These are phyloP conservation scores for Epistrophella euchroma DNA, from an alignment of 2,888 invertebrate genomes.

Conservation along the genomic window DNA sequence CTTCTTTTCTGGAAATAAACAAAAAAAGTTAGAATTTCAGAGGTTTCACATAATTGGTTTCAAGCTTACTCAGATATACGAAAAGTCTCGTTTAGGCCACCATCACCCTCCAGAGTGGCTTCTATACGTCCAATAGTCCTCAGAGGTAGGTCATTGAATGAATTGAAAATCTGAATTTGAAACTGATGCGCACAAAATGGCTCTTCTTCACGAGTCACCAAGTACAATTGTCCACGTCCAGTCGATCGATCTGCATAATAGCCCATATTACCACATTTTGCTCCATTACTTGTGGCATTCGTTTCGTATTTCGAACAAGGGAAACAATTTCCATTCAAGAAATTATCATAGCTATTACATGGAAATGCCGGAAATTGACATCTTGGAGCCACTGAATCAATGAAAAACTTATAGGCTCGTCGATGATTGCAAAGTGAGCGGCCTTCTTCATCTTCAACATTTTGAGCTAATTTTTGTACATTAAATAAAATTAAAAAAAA, in stretches of 20 bases:
- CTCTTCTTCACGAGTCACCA: conserved; percentile 94
- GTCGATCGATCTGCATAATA: conserved; percentile 94
- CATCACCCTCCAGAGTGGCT: conserved; percentile 91
- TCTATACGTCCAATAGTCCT: conserved; percentile 89
- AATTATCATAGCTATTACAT: conserved; percentile 93
- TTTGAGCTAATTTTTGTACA: conserved; percentile 84
- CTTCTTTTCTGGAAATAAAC: conserved; percentile 88
- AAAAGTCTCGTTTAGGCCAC: conserved; percentile 94
- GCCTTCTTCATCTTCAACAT: conserved; percentile 93
- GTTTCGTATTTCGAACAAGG: conserved; percentile 86
- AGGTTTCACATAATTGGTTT: too few relatives aligned
- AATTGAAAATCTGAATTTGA: conserved; percentile 91
- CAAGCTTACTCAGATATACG: conserved; percentile 90
- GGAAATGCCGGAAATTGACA: conserved; percentile 97
- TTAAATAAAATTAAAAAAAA: conserved; percentile 13
- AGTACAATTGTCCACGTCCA: conserved; percentile 93
- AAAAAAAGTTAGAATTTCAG: neutral
- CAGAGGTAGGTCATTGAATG: conserved; percentile 87
- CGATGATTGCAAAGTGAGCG: conserved; percentile 96
- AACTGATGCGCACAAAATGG: conserved; percentile 98
- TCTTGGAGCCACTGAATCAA: conserved; percentile 95
- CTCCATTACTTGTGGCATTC: conserved; percentile 77
- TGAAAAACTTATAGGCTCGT: conserved; percentile 96
- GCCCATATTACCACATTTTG: conserved; percentile 95
- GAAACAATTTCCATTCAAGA: conserved; percentile 91